Percentiles rank a stretch among this genome's conserved stretches.
Evolutionary conservation across 1,140 invertebrate genomes (phyloP).

Genomic region (Aphelenchoides besseyi): DNA sequence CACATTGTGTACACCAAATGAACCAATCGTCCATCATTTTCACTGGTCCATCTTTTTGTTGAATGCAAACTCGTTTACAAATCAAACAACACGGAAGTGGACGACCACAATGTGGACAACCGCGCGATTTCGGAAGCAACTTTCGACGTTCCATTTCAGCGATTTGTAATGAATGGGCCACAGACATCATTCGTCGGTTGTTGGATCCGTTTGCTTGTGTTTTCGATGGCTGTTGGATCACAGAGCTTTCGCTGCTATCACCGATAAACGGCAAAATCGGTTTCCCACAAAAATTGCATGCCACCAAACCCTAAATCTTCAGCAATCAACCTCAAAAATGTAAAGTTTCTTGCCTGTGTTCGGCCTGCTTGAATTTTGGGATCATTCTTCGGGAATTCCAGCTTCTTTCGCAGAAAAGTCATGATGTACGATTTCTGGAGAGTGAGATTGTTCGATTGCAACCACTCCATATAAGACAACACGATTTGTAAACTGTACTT

Average conservation of each 20-base stretch:
- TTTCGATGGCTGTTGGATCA: conserved; percentile 23
- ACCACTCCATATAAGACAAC: conserved; percentile 36
- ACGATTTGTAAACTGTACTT: conserved; percentile 36
- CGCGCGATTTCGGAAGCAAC: conserved; percentile 18
- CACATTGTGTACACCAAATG: conserved; percentile 36
- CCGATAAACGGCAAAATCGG: conserved; percentile 44
- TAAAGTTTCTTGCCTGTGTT: conserved; percentile 20
- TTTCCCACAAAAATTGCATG: conserved; percentile 42
- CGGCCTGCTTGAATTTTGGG: conserved; percentile 16
- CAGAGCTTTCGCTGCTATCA: conserved; percentile 34
- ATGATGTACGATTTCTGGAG: conserved; percentile 15
- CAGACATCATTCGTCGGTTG: conserved; percentile 24
- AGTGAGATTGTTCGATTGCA: conserved; percentile 17
- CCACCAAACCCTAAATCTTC: conserved; percentile 42
- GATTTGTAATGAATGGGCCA: conserved; percentile 16
- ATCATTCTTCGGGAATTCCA: conserved; percentile 20
- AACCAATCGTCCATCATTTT: conserved; percentile 44
- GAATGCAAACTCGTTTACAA: conserved; percentile 24
- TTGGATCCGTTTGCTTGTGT: not conserved
- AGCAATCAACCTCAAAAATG: not conserved
- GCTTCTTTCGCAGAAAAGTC: conserved; percentile 23
- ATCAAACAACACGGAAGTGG: conserved; percentile 42
- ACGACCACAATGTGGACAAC: conserved; percentile 8
- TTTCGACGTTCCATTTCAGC: conserved; percentile 5
- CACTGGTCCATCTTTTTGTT: conserved; percentile 13